phyloP scores from a whole-genome alignment of 2,113 vertebrate genomes.

The Seriola dumerili region DNA sequence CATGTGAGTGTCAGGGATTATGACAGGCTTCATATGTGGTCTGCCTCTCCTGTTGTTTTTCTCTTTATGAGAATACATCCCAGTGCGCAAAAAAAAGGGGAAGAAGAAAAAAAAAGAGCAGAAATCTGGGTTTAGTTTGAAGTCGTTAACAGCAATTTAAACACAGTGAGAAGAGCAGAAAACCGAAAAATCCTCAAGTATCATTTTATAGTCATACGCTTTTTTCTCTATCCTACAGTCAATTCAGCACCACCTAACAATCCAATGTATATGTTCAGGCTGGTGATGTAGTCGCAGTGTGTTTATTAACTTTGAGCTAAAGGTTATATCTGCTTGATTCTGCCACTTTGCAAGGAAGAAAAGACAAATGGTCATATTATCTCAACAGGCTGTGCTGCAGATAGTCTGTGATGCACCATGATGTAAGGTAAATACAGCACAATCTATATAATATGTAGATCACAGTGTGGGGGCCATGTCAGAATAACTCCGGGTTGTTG shows the following conservation, averaged over 20 bases:
- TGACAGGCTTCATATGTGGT: constrained; percentile 8
- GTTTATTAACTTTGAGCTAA: not conserved
- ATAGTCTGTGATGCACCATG: not conserved
- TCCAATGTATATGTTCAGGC: not conserved
- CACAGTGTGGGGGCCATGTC: not conserved
- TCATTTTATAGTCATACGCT: not conserved
- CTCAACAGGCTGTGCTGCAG: not conserved
- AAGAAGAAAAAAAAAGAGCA: not conserved
- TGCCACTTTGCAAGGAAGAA: not conserved
- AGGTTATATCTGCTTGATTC: not conserved
- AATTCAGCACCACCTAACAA: too few relatives aligned
- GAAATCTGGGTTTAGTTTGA: not conserved
- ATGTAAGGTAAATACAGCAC: constrained; percentile 1
- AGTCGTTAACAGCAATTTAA: not conserved
- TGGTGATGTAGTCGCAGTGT: not conserved
- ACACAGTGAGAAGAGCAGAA: not conserved
- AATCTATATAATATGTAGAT: constrained; percentile 1
- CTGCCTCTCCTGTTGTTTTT: not conserved
- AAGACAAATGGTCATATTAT: not conserved
- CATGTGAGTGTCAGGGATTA: not conserved
- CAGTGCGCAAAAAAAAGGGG: not conserved
- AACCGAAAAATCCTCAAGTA: not conserved
- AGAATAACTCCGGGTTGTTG: not conserved
- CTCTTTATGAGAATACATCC: not conserved
- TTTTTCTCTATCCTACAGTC: not conserved